Base-by-base conservation (phyloP, 1,140 invertebrate genomes). In the Nixonia krombeini region DNA sequence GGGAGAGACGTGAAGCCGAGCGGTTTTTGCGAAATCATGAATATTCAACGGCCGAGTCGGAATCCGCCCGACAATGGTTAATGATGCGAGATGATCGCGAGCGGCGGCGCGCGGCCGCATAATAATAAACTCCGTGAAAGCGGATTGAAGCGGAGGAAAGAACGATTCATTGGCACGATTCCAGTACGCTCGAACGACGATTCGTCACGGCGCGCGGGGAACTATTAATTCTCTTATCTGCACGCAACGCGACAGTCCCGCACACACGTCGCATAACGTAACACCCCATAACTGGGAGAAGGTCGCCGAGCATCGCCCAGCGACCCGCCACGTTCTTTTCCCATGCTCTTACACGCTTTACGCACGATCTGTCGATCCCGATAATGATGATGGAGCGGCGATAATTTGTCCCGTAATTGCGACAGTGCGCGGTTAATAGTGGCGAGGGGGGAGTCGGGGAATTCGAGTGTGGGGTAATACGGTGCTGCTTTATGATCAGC, bases 1-100 rank as follows among this genome's bases (percentile, higher is more conserved):
- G n/a, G n/a, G n/a, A 61, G 52, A 52, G n/a, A 41, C 56, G 52
- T 33, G 31, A 33, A 42, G 29, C 18, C 45, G 35, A 47, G 47
- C 40, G 25, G 4, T 38, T 66, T 66, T 66, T 57, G 18, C 13
- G 49, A 53, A 52, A 58, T 53, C 55, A 58, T 66, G 62, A 58
- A 66, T 66, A 59, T 66, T 59, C 56, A 59, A 44, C 45, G 42
- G 0, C 15, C 35, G 13, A 2, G 28, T 31, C 29, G 9, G 29
- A n/a, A 31, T 31, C 9, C 35, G 12, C n/a, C n/a, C n/a, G 29
- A 31, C 45, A 21, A 47, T 35, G 28, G 31, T 18, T 47, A 21
- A 35, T 47, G 45, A 33, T 47, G 15, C 42, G 23, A 17, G 23
- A 28, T 28, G 13, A 31, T 13, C 23, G 31, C 45, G n/a, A 33